Percentiles rank a stretch among this genome's conserved stretches.
phyloP scores from a whole-genome alignment of 2,797 vertebrate genomes.

The Cheirogaleus major region DNA sequence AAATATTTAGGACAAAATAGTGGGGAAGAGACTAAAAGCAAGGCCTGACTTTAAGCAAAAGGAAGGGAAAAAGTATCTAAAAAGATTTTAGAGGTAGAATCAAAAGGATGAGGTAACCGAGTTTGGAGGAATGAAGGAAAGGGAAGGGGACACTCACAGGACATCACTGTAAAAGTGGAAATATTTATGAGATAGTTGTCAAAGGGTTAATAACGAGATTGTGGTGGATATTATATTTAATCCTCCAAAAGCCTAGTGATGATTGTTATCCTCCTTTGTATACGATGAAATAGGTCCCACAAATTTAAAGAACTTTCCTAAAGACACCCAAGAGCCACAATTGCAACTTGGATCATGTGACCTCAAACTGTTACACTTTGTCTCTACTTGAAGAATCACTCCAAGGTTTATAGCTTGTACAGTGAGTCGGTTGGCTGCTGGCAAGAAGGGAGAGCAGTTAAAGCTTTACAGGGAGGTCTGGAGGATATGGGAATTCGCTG shows the following conservation, averaged over 20 bases:
- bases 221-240: background rate
- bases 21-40: background rate
- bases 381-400: background rate
- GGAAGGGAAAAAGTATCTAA: background rate
- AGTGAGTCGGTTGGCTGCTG: background rate
- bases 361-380: background rate
- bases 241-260: background rate
- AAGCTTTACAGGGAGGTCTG: background rate
- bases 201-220: background rate
- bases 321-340: background rate
- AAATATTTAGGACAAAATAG: background rate
- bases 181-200: background rate
- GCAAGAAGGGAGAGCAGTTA: background rate
- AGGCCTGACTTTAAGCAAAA: background rate
- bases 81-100: background rate
- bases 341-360: background rate
- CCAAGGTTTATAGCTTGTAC: background rate
- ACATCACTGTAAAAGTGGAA: background rate
- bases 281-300: background rate
- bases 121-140: background rate
- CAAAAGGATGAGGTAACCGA: background rate
- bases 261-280: background rate
- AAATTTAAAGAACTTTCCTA: background rate
- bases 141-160: background rate
- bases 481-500: background rate